Evolutionary conservation across 2,113 vertebrate species (phyloP), one percentile per base, ranked within the genome.

Genomic region (Acanthisitta chloris): DNA sequence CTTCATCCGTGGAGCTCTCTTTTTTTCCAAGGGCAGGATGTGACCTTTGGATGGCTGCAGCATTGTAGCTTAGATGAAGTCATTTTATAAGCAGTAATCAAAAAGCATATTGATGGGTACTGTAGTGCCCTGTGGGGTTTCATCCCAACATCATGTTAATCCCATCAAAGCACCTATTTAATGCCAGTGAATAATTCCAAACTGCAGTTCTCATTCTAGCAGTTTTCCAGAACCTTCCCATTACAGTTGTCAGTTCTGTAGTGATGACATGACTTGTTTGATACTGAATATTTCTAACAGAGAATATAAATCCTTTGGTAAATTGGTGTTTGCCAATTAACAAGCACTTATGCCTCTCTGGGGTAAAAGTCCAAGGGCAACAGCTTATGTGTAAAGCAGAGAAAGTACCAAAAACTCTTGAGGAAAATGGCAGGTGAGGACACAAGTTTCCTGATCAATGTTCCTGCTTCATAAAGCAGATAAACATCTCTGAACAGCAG

Each of bases 11-110:
- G 76, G 42, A 93, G 46, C 38, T 65, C 40, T 45, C 23, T 49
- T 67, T 81, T 45, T 67, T 66, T 62, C 62, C 61, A 73, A 82
- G 90, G 71, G 62, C 79, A 86, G 86, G 94, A 86, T 82, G 54
- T 86, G 93, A 94, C 91, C 90, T 91, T 69, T 80, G 86, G 61
- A 59, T 61, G 62, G 49, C 61, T 28, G 2, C 25, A 25, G 45
- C 52, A 4, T 17, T 80, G 78, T 65, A 73, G 55, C 18, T 5
- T 67, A 80, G 55, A 51, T 52, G 24, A 81, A 94, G 91, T 91
- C 3, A 20, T 82, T 94, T 91, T 23, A 73, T 82, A 85, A 93
- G 78, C 55, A 9, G 54, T 2, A 74, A 73, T 94, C 78, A 73
- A 76, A 92, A 82, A 91, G 54, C 15, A 0, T 16, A 80, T 85